Base-by-base conservation (phyloP, 2,113 vertebrate species). In the Nyctereutes procyonoides region DNA sequence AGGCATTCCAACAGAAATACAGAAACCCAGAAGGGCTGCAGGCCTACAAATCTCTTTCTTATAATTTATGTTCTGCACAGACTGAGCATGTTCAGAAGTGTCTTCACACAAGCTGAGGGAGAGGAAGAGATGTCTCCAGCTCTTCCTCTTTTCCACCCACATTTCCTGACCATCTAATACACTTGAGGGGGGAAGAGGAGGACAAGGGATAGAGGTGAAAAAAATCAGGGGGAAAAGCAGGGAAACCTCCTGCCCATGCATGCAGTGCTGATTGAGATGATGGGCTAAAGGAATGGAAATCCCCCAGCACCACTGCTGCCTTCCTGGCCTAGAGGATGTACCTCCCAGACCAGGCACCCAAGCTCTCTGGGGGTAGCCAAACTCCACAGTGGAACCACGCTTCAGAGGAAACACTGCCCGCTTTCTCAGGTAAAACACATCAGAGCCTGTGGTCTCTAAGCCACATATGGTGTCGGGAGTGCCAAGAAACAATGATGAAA, bases 401-500 rank as follows among this genome's bases (percentile, higher is more conserved):
- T 94, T 69, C 22, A 55, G 53, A 62, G 71, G 87, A 87, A 88
- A 97, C 97, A 97, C 71, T 82, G 77, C 38, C 80, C 24, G 53
- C 81, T 88, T 95, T 98, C 84, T 93, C 43, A 51, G 93, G 86
- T 90, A 84, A 53, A 89, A 93, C 69, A 89, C 90, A 94, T 93
- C 53, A 0, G 30, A 90, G 55, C 65, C 38, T 95, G 93, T 62
- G 95, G 88, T 91, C 81, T 88, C 17, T 43, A 60, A 73, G 81
- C 91, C 81, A 69, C 95, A 83, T 16, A 51, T 1, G 74, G 73
- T 55, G 38, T 67, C 32, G 15, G 89, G 56, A 85, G 71, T 55
- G 38, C 88, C 30, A 51, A 86, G 93, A 95, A 96, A 82, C 26
- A 62, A 53, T 8, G 93, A 94, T 93, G 97, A 96, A 97, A 97